Base-by-base conservation (phyloP, 1,140 invertebrate species). In the Amyelois transitella region DNA sequence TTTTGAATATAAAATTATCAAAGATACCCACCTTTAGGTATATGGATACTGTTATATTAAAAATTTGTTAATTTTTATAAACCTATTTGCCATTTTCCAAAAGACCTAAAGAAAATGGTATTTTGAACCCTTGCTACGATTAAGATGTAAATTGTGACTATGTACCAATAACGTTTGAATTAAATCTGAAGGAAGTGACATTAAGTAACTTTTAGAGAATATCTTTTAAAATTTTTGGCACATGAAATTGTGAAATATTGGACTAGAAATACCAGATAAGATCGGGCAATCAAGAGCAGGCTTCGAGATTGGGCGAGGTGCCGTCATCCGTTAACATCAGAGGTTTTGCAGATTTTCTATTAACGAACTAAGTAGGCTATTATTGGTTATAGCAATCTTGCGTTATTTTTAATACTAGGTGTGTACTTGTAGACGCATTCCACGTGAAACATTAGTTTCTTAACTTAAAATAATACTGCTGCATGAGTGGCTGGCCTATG, bases 11-110 rank as follows among this genome's bases (percentile, higher is more conserved):
- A 52, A 55, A n/a, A 47, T 22, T 24, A 43, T 28, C n/a, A 47
- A 20, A 14, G 47, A 57, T 77, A 81, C 78, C 76, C 69, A 81
- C 76, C 76, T 81, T 73, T 57, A 22, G 22, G 47, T 48, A 51
- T 60, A 63, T 54, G 57, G 66, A 55, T 60, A 64, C 61, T 62
- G 45, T 53, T 49, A 38, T 50, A 47, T 22, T 32, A 22, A 17
- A 38, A 18, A 14, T 24, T 19, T 20, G 22, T 24, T 24, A n/a
- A n/a, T n/a, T n/a, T n/a, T n/a, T n/a, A n/a, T n/a, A n/a, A n/a
- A n/a, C n/a, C n/a, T n/a, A n/a, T n/a, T n/a, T n/a, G n/a, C n/a
- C n/a, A n/a, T n/a, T n/a, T n/a, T n/a, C n/a, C n/a, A n/a, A n/a
- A n/a, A n/a, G n/a, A n/a, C n/a, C n/a, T n/a, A n/a, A n/a, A n/a